Evolutionary conservation across 2,888 invertebrate genomes (phyloP), one percentile per base, ranked within the genome.

Genomic region (Thymelicus sylvestris): DNA sequence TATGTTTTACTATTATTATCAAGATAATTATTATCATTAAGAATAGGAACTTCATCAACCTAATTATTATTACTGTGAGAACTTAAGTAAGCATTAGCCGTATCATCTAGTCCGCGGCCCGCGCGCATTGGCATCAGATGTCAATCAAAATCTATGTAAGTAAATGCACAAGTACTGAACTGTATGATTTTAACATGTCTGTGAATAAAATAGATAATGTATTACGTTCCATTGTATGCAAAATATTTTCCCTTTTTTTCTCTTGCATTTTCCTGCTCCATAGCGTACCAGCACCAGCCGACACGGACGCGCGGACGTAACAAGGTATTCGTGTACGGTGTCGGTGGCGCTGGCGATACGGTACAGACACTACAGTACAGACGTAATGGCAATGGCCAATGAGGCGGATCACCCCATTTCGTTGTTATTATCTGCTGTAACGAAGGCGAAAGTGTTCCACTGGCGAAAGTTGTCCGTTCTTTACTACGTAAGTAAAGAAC

Each of bases 381-480:
- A 75, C 76, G 74, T 72, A 74, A 74, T 65, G 71, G 65, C 75
- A 74, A 74, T 65, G 71, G 65, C 75, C 73, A 77, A 81, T 86
- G 84, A 82, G 80, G 81, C 85, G 87, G 85, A 80, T 85, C 86
- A 85, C 79, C 81, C 74, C 64, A 66, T 61, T 66, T 66, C 52
- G 44, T 66, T 67, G 75, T 73, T 79, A 81, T 84, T 85, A 83
- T 80, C 81, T 79, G 81, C 79, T 80, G 72, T 79, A 81, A 80
- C 81, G 86, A 89, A 86, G 87, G 86, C 86, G 91, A 91, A 91
- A 91, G 91, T 89, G 81, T 82, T 82, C 75, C 75, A 75, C 75
- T 78, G 85, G 89, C 86, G 91, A 91, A 91, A 91, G 91, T 87
- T 73, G 70, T 71, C 67, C 64, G 62, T 65, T 71, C 73, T 68